Evolutionary conservation across 1,140 invertebrate species (phyloP).

Genomic region (Conus betulinus): DNA sequence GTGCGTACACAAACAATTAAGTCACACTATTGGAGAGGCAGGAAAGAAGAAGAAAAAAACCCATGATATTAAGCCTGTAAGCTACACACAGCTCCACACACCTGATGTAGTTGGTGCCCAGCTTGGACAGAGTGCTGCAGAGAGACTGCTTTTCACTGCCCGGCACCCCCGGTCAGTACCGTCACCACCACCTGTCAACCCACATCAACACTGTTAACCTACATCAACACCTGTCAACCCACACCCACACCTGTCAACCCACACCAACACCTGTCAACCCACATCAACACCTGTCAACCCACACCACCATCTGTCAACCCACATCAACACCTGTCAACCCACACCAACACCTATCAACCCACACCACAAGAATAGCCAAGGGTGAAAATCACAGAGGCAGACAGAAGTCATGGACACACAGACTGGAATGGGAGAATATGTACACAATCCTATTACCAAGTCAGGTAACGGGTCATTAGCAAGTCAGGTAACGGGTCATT

Average conservation of each 20-base stretch:
- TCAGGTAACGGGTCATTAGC: too few species aligned
- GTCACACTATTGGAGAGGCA: too few species aligned
- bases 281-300: background rate
- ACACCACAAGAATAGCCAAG: too few species aligned
- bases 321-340: too few species aligned
- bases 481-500: too few species aligned
- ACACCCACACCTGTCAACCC: background rate
- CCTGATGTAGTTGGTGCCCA: constrained; percentile 64
- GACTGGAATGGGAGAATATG: too few species aligned
- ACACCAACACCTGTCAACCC: background rate
- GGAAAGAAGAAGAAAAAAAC: background rate
- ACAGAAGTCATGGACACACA: too few species aligned
- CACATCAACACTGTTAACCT: background rate
- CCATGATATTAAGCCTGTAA: background rate
- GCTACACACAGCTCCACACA: constrained; percentile 29
- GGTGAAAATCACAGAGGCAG: too few species aligned
- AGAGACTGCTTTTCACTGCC: constrained; percentile 67
- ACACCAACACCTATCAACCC: too few species aligned
- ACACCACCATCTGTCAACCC: background rate
- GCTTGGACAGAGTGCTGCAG: constrained; percentile 51
- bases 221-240: background rate
- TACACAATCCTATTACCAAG: too few species aligned
- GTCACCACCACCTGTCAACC: constrained; percentile 66
- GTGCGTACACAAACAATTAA: too few species aligned
- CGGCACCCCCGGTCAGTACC: constrained; percentile 63